Conservation (phyloP, 1,140 invertebrate genomes). For the Dreissena rostriformis region DNA sequence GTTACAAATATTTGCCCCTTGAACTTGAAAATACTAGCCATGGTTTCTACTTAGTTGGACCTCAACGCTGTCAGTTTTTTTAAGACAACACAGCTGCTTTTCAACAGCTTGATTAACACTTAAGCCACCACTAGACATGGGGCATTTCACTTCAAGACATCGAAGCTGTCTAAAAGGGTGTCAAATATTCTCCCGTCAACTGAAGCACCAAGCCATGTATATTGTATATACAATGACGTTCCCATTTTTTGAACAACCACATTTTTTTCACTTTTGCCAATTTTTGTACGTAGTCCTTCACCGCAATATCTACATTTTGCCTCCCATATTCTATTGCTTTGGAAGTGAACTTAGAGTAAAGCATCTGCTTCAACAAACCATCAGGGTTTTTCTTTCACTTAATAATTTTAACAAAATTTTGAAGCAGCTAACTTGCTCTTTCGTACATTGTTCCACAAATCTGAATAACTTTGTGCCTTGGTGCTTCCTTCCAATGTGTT, state of each 20-base stretch:
- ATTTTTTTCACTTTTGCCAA: background rate
- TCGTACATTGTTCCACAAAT: background rate
- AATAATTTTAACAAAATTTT: constrained; percentile 14
- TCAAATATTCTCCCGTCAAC: background rate
- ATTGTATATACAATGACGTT: background rate
- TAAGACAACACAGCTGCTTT: background rate
- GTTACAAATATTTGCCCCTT: background rate
- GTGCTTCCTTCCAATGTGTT: background rate
- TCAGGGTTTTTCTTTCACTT: background rate
- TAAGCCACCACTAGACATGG: background rate
- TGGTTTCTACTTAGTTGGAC: background rate
- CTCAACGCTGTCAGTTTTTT: background rate
- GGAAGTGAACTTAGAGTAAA: background rate
- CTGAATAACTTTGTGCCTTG: background rate
- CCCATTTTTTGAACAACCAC: constrained; percentile 4
- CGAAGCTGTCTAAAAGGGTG: background rate
- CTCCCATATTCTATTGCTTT: background rate
- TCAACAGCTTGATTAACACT: background rate
- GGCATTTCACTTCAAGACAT: background rate
- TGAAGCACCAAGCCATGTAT: too few species aligned
- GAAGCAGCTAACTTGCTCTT: constrained; percentile 9
- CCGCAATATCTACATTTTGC: background rate
- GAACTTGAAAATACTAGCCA: background rate
- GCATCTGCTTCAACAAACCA: background rate
- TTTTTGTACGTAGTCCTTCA: background rate